A percentile compares a stretch with the other conserved stretches of the same genome.
These are phyloP conservation scores for Sebastes wilsoni DNA, from an alignment of 2,797 vertebrate genomes.

Conservation along the genomic window DNA sequence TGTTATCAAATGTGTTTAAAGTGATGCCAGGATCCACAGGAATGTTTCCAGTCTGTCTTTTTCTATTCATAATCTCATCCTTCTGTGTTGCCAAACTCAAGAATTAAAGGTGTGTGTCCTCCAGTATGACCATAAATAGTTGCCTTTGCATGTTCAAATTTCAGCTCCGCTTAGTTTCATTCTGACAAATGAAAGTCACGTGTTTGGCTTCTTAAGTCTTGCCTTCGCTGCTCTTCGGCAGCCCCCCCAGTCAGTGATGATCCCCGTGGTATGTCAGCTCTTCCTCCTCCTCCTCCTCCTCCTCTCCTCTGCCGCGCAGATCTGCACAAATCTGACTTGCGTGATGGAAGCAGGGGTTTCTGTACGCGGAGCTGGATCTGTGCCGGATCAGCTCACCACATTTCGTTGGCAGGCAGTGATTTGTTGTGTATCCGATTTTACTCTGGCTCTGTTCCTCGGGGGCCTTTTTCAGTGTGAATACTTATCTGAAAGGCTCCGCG, in stretches of 20 bases:
- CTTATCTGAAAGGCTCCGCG: conserved; percentile 46
- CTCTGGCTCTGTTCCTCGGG: conserved; percentile 44
- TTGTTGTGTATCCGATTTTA: conserved; percentile 59
- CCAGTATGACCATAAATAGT: conserved; percentile 55
- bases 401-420: conserved; percentile 52
- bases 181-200: conserved; percentile 48
- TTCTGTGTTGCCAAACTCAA: conserved; percentile 32
- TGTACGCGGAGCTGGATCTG: conserved; percentile 41
- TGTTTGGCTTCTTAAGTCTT: conserved; percentile 36
- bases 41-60: conserved; percentile 61
- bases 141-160: conserved; percentile 41
- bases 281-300: conserved; percentile 11
- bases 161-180: conserved; percentile 26
- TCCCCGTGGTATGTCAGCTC: conserved; percentile 45
- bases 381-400: conserved; percentile 52
- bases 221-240: conserved; percentile 41
- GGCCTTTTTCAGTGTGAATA: conserved; percentile 49
- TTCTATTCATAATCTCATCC: conserved; percentile 43
- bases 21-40: conserved; percentile 54
- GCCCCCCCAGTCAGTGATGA: conserved; percentile 35
- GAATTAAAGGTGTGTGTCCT: conserved; percentile 19
- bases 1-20: conserved; percentile 48
- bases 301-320: conserved; percentile 6
- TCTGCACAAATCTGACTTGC: conserved; percentile 38
- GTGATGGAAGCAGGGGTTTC: conserved; percentile 37